A percentile compares a stretch with the other conserved stretches of the same genome.
These are phyloP conservation scores for Scolanthus callimorphus DNA, from an alignment of 92 coral and sea anemone species.

Conservation along the genomic window DNA sequence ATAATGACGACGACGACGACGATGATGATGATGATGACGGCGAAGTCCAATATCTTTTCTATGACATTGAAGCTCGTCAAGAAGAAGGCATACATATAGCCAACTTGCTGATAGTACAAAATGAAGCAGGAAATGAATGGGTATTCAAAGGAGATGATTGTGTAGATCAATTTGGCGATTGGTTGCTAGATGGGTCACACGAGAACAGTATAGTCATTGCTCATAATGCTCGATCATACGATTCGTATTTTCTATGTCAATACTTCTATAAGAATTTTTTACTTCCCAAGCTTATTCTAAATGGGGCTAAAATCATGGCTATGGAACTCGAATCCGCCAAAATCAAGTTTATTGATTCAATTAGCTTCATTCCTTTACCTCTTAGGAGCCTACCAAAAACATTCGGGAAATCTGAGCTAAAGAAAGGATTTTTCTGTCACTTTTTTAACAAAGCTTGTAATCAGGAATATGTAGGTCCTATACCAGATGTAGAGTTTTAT, in stretches of 20 bases:
- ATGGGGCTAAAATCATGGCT: constrained; percentile 37
- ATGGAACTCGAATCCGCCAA: constrained; percentile 1
- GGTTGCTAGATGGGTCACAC: constrained; percentile 1
- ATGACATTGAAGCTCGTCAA: constrained; percentile 37
- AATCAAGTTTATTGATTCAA: constrained; percentile 37
- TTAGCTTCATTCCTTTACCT: constrained; percentile 36
- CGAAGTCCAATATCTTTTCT: constrained; percentile 12
- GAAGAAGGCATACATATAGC: constrained; percentile 48
- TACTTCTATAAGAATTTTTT: constrained; percentile 28
- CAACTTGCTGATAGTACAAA: constrained; percentile 30
- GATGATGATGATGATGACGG: background rate
- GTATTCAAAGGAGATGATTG: constrained; percentile 16
- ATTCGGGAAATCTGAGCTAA: constrained; percentile 43
- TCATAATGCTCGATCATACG: constrained; percentile 1
- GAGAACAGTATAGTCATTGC: constrained; percentile 3
- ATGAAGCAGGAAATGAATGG: constrained; percentile 20
- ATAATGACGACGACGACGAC: constrained; percentile 1
- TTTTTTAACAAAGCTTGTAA: constrained; percentile 27
- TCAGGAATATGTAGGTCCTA: constrained; percentile 38
- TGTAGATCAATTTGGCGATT: constrained; percentile 1
- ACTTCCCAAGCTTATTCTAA: constrained; percentile 17
- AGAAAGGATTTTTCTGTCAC: constrained; percentile 50
- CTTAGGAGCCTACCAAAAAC: constrained; percentile 42
- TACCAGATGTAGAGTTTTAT: constrained; percentile 24
- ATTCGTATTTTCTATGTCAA: constrained; percentile 21